Percentiles rank a stretch among this genome's conserved stretches.
Evolutionary conservation across 1,140 invertebrate genomes (phyloP).

Genomic region (Drosophila ficusphila): DNA sequence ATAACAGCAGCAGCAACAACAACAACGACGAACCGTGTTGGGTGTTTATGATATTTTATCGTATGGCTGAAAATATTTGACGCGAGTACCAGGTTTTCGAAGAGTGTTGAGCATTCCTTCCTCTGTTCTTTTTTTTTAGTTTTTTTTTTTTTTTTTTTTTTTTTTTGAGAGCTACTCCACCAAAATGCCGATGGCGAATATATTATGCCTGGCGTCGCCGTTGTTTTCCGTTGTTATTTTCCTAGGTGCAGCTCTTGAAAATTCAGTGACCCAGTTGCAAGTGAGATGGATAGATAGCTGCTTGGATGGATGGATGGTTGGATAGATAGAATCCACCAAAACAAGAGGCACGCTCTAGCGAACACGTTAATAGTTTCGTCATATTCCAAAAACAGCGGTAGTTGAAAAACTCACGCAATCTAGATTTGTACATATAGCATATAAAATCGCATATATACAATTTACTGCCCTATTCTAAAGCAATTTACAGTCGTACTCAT

Average conservation of each 20-base stretch:
- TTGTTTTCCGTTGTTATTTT: constrained; percentile 45
- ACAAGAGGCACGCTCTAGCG: constrained; percentile 57
- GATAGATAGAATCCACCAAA: constrained; percentile 42
- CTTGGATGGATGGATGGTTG: constrained; percentile 17
- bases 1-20: constrained; percentile 23
- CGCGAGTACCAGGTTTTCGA: constrained; percentile 22
- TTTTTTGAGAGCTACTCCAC: constrained; percentile 22
- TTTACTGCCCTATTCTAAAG: constrained; percentile 36
- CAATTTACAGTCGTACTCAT: constrained; percentile 12
- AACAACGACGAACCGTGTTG: constrained; percentile 25
- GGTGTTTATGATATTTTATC: constrained; percentile 55
- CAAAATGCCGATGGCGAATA: constrained; percentile 55
- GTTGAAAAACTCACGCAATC: constrained; percentile 51
- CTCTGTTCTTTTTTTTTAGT: constrained; percentile 1
- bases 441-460: neutral
- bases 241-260: constrained; percentile 75
- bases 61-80: constrained; percentile 49
- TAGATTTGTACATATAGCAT: constrained; percentile 48
- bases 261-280: constrained; percentile 77
- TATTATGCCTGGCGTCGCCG: constrained; percentile 34
- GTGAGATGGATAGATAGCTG: constrained; percentile 34
- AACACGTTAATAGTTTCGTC: constrained; percentile 77
- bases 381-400: constrained; percentile 50
- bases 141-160: constrained; percentile 1
- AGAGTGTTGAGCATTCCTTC: constrained; percentile 38